Percentiles rank a stretch among this genome's conserved stretches.
Evolutionary conservation across 1,140 invertebrate genomes (phyloP).

Genomic region (Calephelis virginiensis): DNA sequence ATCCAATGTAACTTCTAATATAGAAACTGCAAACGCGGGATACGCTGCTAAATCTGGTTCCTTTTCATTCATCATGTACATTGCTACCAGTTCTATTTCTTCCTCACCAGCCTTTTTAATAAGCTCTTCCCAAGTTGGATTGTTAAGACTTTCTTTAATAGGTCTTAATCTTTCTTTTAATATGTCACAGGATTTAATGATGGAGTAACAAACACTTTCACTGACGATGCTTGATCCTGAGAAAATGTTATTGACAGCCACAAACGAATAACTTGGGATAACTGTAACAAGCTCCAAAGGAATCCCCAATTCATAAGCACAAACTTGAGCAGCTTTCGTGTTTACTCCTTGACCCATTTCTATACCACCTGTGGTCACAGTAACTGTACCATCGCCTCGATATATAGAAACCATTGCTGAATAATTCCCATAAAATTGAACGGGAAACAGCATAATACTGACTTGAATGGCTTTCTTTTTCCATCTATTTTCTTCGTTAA

Average conservation of each 20-base stretch:
- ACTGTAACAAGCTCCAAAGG: slow-evolving; percentile 84
- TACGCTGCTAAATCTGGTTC: slow-evolving; percentile 64
- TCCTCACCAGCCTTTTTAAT: slow-evolving; percentile 79
- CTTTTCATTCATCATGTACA: slow-evolving; percentile 76
- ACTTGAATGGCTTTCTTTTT: slow-evolving; percentile 85
- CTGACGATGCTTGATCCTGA: slow-evolving; percentile 87
- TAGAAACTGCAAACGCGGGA: slow-evolving; percentile 81
- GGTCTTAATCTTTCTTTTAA: slow-evolving; percentile 82
- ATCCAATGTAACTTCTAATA: slow-evolving; percentile 85
- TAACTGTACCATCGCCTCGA: slow-evolving; percentile 87
- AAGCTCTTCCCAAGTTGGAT: slow-evolving; percentile 84
- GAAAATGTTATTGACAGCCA: slow-evolving; percentile 81
- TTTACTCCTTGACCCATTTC: slow-evolving; percentile 92
- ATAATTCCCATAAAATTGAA: slow-evolving; percentile 80
- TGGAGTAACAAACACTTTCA: slow-evolving; percentile 84
- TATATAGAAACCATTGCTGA: slow-evolving; percentile 85
- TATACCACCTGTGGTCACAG: slow-evolving; percentile 86
- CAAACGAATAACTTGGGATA: slow-evolving; percentile 83
- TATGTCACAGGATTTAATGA: slow-evolving; percentile 82
- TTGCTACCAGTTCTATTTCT: slow-evolving; percentile 82
- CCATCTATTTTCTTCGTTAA: slow-evolving; percentile 87
- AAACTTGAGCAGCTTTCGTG: slow-evolving; percentile 83
- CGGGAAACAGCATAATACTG: slow-evolving; percentile 82
- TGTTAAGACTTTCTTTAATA: slow-evolving; percentile 78
- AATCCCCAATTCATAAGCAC: slow-evolving; percentile 86